Evolutionary conservation across 2,888 invertebrate species (phyloP), one percentile per base, ranked within the genome.

Genomic region (Parnassius smintheus): DNA sequence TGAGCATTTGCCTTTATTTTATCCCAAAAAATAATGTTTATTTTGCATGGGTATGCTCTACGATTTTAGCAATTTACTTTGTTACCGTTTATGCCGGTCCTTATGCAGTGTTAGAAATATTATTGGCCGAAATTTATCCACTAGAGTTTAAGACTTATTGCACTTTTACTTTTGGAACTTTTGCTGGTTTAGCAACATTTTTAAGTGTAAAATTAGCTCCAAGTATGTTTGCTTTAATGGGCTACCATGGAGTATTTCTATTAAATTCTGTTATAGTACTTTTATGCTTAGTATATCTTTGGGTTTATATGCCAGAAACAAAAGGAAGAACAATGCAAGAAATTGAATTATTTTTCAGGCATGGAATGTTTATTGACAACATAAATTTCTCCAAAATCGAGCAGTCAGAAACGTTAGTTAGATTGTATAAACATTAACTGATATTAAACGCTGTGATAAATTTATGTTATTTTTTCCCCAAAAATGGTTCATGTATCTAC

Each of bases 251-350:
- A 10, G 66, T 73, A 10, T 77, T 77, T 59, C 59, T 75, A 11
- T 50, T 75, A 7, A 70, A 75, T 59, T 68, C 71, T 2, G 50
- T 41, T 1, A 45, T 74, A 1, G 65, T 70, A 9, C 68, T 70
- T 9, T 2, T 69, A 2, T 74, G 76, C 64, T 52, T 76, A 0
- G 50, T 60, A 1, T 74, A 70, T 51, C 56, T 75, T 7, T 77
- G 74, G 71, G 12, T 69, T 13, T 66, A 66, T 56, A 58, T 78
- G 58, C 76, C 76, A 1, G 77, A 78, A 66, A 78, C 77, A 0
- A 77, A 73, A 60, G 74, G 73, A 0, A 69, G 70, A 52, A 76
- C 73, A n/a, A 61, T 78, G 53, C 75, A 75, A 54, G 75, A 78
- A 66, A 75, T 77, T 2, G 78, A 77, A 50, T 51, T 72, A 54